Conservation (phyloP, 2,113 vertebrate species). For the Neodon shergylaensis region DNA sequence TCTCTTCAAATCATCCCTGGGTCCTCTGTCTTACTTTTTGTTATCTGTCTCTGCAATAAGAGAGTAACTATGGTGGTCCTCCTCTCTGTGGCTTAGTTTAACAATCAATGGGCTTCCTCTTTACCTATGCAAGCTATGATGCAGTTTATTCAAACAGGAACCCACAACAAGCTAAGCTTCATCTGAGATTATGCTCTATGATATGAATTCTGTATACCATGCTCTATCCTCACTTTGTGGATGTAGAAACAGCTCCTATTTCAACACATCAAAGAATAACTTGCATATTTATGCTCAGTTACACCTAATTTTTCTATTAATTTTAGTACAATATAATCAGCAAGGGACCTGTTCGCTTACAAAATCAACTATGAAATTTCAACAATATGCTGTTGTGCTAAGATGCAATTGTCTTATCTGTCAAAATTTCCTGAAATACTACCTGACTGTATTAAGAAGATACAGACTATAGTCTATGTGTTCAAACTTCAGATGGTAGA, state of each 20-base stretch:
- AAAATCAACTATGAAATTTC: background rate
- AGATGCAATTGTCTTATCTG: background rate
- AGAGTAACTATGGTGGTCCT: fast-evolving
- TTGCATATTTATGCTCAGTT: background rate
- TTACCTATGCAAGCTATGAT: too few relatives aligned
- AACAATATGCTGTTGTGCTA: background rate
- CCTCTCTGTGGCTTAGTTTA: background rate
- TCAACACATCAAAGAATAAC: background rate
- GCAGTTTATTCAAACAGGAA: background rate
- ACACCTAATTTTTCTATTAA: background rate
- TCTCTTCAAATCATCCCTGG: background rate
- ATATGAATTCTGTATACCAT: background rate
- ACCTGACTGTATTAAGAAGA: background rate
- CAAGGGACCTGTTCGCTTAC: background rate
- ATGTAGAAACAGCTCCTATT: background rate
- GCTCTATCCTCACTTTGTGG: background rate
- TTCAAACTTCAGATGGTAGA: background rate
- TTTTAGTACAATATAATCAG: background rate
- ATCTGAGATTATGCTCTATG: fast-evolving
- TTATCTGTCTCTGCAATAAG: background rate
- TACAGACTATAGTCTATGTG: background rate
- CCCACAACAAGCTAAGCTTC: background rate
- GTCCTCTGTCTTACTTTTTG: background rate
- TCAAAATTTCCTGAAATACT: background rate
- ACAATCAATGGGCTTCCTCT: background rate